Conservation (phyloP, 2,113 vertebrate genomes). For the Siphamia tubifer region DNA sequence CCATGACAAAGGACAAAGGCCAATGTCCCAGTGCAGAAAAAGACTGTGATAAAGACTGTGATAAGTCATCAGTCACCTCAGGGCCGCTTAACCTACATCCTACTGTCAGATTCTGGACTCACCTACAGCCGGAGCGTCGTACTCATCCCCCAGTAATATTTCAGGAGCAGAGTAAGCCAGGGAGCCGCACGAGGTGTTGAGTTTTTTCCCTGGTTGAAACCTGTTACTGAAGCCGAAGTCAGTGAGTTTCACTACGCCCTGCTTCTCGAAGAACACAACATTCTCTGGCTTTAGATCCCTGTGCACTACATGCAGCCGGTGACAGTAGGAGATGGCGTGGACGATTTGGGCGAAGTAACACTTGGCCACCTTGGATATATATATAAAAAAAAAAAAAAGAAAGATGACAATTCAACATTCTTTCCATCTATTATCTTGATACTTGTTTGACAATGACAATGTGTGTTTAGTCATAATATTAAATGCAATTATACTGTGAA, state of each 20-base stretch:
- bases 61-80: neutral
- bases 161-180: constrained; percentile 97
- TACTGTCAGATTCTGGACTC: constrained; percentile 8
- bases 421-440: no score
- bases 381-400: neutral
- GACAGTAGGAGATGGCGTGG: constrained; percentile 98
- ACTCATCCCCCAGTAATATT: constrained; percentile 96
- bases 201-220: constrained; percentile 93
- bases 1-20: no score
- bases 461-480: no score
- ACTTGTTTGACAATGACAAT: no score
- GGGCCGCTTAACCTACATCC: neutral
- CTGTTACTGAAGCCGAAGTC: constrained; percentile 99
- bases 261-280: constrained; percentile 98
- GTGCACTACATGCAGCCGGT: constrained; percentile 97
- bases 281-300: constrained; percentile 98
- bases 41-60: neutral
- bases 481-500: no score
- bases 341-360: constrained; percentile 98
- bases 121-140: constrained; percentile 95
- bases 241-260: constrained; percentile 96
- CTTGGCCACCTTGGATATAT: constrained; percentile 89
- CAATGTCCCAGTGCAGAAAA: neutral
- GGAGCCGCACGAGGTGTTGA: constrained; percentile 97
- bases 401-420: no score